Percentiles rank a stretch among this genome's conserved stretches.
Evolutionary conservation across 2,113 vertebrate genomes (phyloP).

Genomic region (Lepisosteus osseus): DNA sequence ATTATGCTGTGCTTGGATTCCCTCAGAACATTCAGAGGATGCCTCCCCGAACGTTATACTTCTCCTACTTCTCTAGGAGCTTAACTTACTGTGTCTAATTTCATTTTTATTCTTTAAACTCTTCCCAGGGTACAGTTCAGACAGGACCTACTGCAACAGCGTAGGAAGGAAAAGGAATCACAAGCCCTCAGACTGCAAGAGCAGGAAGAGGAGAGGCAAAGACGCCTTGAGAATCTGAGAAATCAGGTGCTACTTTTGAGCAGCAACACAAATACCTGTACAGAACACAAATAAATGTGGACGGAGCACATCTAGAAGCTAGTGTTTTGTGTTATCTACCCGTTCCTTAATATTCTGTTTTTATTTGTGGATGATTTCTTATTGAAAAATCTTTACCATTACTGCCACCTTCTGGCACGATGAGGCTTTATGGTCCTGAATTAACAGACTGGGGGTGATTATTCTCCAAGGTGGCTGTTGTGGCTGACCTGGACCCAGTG

Average conservation of each 20-base stretch:
- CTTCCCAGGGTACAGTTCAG: constrained; percentile 75
- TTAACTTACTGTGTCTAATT: not conserved
- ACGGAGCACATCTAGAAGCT: not conserved
- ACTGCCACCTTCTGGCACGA: constrained; percentile 51
- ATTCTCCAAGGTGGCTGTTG: constrained; percentile 68
- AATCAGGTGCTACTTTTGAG: constrained; percentile 68
- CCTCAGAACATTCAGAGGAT: too few relatives aligned
- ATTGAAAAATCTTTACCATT: constrained; percentile 22
- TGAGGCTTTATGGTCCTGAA: not conserved
- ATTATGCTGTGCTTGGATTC: too few relatives aligned
- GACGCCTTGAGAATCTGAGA: constrained; percentile 69
- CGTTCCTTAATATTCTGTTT: constrained; percentile 17
- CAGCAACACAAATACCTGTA: not conserved
- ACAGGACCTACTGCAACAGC: constrained; percentile 55
- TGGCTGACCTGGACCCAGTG: constrained; percentile 71
- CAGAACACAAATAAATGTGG: not conserved
- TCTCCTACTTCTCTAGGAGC: not conserved
- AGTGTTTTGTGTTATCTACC: constrained; percentile 26
- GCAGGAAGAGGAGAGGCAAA: constrained; percentile 57
- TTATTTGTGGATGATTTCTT: constrained; percentile 13
- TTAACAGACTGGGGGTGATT: not conserved
- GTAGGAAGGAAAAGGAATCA: constrained; percentile 57
- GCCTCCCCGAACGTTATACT: too few relatives aligned
- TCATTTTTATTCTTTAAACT: not conserved
- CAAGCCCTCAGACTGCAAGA: constrained; percentile 51